Base-by-base conservation (phyloP, 2,888 invertebrate genomes). In the Eilema sororculum region DNA sequence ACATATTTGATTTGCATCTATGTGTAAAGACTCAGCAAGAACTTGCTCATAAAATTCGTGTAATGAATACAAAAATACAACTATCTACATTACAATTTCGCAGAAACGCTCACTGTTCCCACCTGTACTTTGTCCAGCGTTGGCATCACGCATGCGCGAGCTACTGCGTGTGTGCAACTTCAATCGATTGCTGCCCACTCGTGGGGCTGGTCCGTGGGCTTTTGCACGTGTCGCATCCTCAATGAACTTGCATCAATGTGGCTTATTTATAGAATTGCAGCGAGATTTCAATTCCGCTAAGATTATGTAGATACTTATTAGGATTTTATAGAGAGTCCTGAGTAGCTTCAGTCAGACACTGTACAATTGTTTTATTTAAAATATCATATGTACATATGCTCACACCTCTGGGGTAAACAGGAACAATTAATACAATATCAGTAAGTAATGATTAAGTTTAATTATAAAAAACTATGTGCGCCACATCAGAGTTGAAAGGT, bases 201-300 rank as follows among this genome's bases (percentile, higher is more conserved):
- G 90, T 94, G 91, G 87, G 94, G 92, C 92, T 94, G 94, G 93
- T 93, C 92, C 86, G 84, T 90, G 83, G 72, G 46, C 41, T 59
- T 63, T n/a, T 79, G 84, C 93, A 91, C 90, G 92, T 79, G 80
- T 71, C 78, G 73, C 80, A 77, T 65, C 87, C 77, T 86, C 80
- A 87, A 88, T 90, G 88, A 77, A 82, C 68, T 65, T 74, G 69
- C 80, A 82, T 85, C 77, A 84, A 86, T 82, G 80, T 79, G 81
- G 61, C 57, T 57, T 67, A 71, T 68, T 65, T 65, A 64, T 69
- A 25, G 37, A 66, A 61, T 12, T 63, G 59, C 65, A 69, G 58
- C 25, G 56, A 41, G 61, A 28, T n/a, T 24, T 71, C 67, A 67
- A 56, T 46, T 60, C 20, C 16, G 46, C 52, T n/a, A 22, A 13